Conservation (phyloP, 2,888 invertebrate genomes). For the Ennomos erosarius region DNA sequence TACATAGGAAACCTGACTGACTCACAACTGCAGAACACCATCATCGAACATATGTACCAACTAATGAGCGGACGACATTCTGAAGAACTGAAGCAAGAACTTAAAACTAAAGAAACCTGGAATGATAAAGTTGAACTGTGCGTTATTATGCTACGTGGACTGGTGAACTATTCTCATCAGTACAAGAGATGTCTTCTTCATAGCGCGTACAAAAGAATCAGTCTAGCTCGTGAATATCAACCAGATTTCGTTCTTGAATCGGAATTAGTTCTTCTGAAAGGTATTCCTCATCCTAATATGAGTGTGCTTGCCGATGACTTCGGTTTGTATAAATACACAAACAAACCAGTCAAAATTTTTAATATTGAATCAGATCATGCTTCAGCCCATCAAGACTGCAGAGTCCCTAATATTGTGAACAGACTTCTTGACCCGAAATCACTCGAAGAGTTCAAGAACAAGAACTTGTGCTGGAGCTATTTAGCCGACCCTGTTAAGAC, state of each 20-base stretch:
- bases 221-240: constrained; percentile 45
- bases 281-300: constrained; percentile 45
- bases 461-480: constrained; percentile 43
- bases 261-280: constrained; percentile 52
- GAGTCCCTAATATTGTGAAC: constrained; percentile 52
- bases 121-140: constrained; percentile 48
- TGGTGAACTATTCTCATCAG: constrained; percentile 47
- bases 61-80: constrained; percentile 47
- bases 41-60: constrained; percentile 50
- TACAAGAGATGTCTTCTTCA: constrained; percentile 50
- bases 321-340: constrained; percentile 49
- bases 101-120: constrained; percentile 45
- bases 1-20: constrained; percentile 50
- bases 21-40: constrained; percentile 46
- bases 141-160: constrained; percentile 41
- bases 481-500: constrained; percentile 31
- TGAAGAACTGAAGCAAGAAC: constrained; percentile 41
- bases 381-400: constrained; percentile 43
- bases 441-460: constrained; percentile 47
- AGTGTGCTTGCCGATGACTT: constrained; percentile 45
- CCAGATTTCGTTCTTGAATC: constrained; percentile 49
- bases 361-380: constrained; percentile 47
- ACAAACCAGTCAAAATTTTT: constrained; percentile 44
- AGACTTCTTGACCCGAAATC: constrained; percentile 44
- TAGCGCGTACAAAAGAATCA: constrained; percentile 49